Percentiles rank a stretch among this genome's conserved stretches.
Conservation (phyloP, 2,888 invertebrate species). For the Aelia acuminata region DNA sequence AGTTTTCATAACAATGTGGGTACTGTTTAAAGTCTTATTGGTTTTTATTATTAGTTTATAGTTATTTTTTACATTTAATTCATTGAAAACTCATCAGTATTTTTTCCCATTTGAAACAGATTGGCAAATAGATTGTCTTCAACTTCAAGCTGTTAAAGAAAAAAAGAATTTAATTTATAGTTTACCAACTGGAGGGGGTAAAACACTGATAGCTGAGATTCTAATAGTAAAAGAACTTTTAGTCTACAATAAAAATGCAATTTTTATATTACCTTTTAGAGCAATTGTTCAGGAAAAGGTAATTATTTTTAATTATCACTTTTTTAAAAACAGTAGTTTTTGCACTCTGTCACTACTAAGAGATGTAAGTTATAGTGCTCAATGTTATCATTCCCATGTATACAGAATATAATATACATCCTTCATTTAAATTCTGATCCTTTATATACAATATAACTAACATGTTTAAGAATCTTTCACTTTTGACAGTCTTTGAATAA, state of each 20-base stretch:
- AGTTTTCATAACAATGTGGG: not conserved
- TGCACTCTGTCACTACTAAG: too few relatives aligned
- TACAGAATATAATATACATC: too few relatives aligned
- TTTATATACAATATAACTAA: too few relatives aligned
- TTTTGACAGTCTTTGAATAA: too few relatives aligned
- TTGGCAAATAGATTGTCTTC: constrained; percentile 95
- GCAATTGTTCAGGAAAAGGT: constrained; percentile 98
- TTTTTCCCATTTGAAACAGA: constrained; percentile 72
- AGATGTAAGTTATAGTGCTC: too few relatives aligned
- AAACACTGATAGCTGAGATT: constrained; percentile 96
- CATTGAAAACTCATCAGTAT: not conserved
- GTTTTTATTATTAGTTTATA: too few relatives aligned
- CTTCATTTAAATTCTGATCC: too few relatives aligned
- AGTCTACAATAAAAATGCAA: constrained; percentile 83
- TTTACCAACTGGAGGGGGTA: constrained; percentile 96
- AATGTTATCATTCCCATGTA: too few relatives aligned
- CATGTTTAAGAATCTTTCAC: too few relatives aligned
- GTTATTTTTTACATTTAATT: not conserved
- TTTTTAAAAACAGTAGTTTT: not conserved
- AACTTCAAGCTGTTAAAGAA: constrained; percentile 79
- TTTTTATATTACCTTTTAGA: constrained; percentile 94
- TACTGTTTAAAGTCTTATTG: not conserved
- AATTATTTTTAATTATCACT: constrained; percentile 62
- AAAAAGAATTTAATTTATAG: constrained; percentile 91
- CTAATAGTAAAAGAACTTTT: constrained; percentile 90